Percentiles rank a stretch among this genome's conserved stretches.
These are phyloP conservation scores for Drosophila lacteicornis DNA, from an alignment of 1,140 invertebrate species.

Conservation along the genomic window DNA sequence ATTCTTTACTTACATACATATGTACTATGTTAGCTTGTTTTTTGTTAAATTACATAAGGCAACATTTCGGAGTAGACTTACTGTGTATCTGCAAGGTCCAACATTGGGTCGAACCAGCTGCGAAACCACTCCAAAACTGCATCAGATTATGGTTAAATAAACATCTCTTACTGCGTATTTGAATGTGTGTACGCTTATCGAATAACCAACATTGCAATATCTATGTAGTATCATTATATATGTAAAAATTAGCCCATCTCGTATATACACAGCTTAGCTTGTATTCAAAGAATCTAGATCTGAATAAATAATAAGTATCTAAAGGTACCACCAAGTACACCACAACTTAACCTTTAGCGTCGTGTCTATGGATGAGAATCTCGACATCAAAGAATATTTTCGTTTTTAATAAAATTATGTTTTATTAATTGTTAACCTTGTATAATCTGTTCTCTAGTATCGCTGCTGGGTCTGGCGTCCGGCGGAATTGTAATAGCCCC, in stretches of 20 bases:
- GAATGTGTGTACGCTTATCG: conserved; percentile 57
- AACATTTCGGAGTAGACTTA: neutral
- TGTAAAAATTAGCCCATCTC: conserved; percentile 40
- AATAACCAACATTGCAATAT: conserved; percentile 73
- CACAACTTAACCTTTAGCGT: neutral
- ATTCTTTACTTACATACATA: conserved; percentile 8
- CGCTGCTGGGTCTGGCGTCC: conserved; percentile 58
- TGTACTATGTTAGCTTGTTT: conserved; percentile 12
- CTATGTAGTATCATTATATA: conserved; percentile 59
- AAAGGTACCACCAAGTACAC: conserved; percentile 23
- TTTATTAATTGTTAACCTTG: conserved; percentile 67
- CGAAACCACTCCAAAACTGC: neutral
- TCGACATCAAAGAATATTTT: conserved; percentile 37
- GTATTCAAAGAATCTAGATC: conserved; percentile 43
- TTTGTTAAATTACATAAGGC: conserved; percentile 4
- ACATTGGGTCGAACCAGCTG: neutral
- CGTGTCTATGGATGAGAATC: neutral
- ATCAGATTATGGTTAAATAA: conserved; percentile 12
- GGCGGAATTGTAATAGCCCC: conserved; percentile 60
- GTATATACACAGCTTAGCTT: conserved; percentile 76
- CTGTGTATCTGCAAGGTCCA: neutral
- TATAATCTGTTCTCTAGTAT: conserved; percentile 49
- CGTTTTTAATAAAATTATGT: conserved; percentile 75
- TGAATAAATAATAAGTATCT: conserved; percentile 62
- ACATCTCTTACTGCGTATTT: conserved; percentile 14